phyloP scores from a whole-genome alignment of 2,113 vertebrate species.

The Motacilla alba region DNA sequence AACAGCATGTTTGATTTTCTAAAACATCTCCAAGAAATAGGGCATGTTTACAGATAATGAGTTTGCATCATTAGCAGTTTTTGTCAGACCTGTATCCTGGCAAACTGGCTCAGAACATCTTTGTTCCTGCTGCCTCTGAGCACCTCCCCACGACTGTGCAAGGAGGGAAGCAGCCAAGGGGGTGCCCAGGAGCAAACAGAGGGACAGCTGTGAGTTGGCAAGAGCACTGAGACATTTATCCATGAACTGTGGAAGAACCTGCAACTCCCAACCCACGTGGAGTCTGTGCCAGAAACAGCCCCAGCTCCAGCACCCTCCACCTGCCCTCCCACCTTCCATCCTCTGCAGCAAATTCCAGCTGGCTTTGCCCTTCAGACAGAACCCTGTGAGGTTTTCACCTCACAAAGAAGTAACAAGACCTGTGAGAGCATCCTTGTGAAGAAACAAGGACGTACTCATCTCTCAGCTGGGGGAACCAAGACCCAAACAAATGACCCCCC shows the following conservation, averaged over 20 bases:
- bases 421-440: not conserved
- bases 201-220: not conserved
- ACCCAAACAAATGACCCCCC: not conserved
- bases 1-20: not conserved
- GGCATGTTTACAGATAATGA: not conserved
- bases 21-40: conserved; percentile 13
- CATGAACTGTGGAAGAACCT: not conserved
- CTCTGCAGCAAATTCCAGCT: not conserved
- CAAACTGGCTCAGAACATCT: not conserved
- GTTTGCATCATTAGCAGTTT: conserved; percentile 39
- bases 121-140: not conserved
- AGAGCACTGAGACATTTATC: not conserved
- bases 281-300: not conserved
- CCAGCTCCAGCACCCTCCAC: not conserved
- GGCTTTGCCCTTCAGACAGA: not conserved
- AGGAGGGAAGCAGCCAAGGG: not conserved
- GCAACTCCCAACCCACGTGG: not conserved
- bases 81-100: not conserved
- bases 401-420: not conserved
- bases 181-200: not conserved
- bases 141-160: not conserved
- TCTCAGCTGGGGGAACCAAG: not conserved
- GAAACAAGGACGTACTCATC: rapidly evolving
- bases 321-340: not conserved
- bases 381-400: not conserved